Percentiles rank a stretch among this genome's conserved stretches.
Evolutionary conservation across 2,797 vertebrate genomes (phyloP).

Genomic region (Otus scops): DNA sequence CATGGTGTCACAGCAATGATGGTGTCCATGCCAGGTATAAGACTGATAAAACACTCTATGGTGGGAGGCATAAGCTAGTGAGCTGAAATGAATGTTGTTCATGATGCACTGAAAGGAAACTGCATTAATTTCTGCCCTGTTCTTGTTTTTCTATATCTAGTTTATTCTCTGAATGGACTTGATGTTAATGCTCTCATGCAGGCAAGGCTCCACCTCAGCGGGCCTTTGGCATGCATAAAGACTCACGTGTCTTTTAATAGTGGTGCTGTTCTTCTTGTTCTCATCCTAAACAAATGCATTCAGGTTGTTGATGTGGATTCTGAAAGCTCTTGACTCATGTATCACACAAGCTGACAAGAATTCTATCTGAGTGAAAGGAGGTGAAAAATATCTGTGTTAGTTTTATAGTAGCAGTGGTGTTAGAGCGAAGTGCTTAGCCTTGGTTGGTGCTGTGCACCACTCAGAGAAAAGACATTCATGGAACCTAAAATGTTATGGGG

Average conservation of each 20-base stretch:
- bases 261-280: background rate
- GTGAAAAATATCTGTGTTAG: background rate
- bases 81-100: background rate
- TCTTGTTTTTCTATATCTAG: background rate
- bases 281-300: background rate
- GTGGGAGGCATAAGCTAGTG: background rate
- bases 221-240: background rate
- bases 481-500: background rate
- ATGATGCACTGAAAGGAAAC: background rate
- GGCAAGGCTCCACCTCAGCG: background rate
- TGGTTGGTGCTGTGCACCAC: background rate
- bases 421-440: background rate
- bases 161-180: background rate
- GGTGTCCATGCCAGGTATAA: background rate
- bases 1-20: fast-evolving
- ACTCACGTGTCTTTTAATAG: background rate
- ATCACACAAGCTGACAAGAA: background rate
- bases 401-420: background rate
- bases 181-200: background rate
- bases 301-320: background rate
- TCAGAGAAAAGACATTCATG: background rate
- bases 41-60: background rate
- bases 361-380: background rate
- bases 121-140: background rate
- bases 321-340: background rate